Base-by-base conservation (phyloP, 2,797 vertebrate genomes). In the Dermochelys coriacea region DNA sequence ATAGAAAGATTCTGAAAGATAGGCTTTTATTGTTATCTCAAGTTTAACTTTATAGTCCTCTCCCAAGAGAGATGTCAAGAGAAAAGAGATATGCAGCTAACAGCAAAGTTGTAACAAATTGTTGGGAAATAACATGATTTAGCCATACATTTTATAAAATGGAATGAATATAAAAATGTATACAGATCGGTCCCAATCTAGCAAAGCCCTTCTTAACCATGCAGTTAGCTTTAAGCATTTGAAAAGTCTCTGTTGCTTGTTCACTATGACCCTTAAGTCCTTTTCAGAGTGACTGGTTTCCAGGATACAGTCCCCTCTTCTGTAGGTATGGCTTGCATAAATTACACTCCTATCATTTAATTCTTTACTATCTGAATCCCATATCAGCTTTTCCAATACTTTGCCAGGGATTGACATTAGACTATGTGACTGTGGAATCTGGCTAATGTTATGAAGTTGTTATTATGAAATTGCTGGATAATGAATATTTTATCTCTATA, bases 1-100 rank as follows among this genome's bases (percentile, higher is more conserved):
- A 89, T 92, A 94, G 93, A 94, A 92, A 49, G 77, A 92, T 91
- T 87, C 88, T 86, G 84, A 95, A 97, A 91, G 96, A 95, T 92
- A 93, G 96, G 91, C 90, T 95, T 80, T 54, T 92, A 83, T 86
- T 90, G 85, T 91, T 85, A 75, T 88, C 93, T 91, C 92, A 94
- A 93, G 82, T 23, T 61, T 87, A 90, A 88, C 71, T 90, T 87
- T 71, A 82, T 91, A 93, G 86, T 83, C 74, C 80, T 93, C 82
- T 90, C 84, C 86, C 93, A 88, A 47, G 83, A 93, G 54, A 79
- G 47, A 89, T 87, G 85, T 91, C 64, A 88, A 88, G 61, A 68
- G 71, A 71, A 93, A 94, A 61, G 87, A 90, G 57, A 88, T 86
- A 91, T 59, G 82, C 71, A 87, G 51, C 49, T 89, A 97, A 51